Percentiles rank a stretch among this genome's conserved stretches.
Evolutionary conservation across 2,113 vertebrate genomes (phyloP).

Genomic region (Lepisosteus oculatus): DNA sequence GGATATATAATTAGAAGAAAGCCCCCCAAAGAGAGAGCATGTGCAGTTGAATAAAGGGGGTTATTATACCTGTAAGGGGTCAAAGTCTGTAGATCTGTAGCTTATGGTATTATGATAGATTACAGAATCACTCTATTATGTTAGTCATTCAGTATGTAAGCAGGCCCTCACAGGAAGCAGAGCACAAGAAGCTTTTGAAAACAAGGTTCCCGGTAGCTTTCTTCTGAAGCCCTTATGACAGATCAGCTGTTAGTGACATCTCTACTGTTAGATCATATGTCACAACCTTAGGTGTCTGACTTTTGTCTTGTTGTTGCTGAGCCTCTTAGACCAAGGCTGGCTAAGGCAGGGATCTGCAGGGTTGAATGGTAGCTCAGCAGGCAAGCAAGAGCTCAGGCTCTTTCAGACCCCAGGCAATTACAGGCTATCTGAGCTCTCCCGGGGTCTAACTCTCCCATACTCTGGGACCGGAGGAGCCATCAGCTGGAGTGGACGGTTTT

Average conservation of each 20-base stretch:
- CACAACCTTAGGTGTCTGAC: conserved; percentile 74
- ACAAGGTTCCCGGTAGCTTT: conserved; percentile 58
- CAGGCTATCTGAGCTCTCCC: conserved; percentile 60
- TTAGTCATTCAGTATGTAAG: conserved; percentile 83
- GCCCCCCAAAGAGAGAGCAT: conserved; percentile 61
- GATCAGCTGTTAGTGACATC: conserved; percentile 89
- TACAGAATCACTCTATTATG: conserved; percentile 91
- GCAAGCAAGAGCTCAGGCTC: conserved; percentile 45
- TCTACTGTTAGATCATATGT: conserved; percentile 71
- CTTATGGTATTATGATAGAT: conserved; percentile 93
- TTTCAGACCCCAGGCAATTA: conserved; percentile 55
- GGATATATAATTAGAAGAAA: conserved; percentile 73
- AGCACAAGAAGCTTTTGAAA: conserved; percentile 54
- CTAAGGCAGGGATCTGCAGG: conserved; percentile 45
- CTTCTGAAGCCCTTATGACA: conserved; percentile 73
- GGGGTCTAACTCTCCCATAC: conserved; percentile 28
- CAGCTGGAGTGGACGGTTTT: conserved; percentile 40
- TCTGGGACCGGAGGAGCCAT: conserved; percentile 28
- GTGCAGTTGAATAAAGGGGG: conserved; percentile 75
- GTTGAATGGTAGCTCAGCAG: conserved; percentile 40
- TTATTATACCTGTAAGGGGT: conserved; percentile 91
- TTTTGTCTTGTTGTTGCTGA: conserved; percentile 61
- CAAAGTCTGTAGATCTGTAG: conserved; percentile 90
- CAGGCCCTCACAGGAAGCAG: conserved; percentile 52
- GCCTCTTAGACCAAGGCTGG: conserved; percentile 52